A percentile compares a stretch with the other conserved stretches of the same genome.
Conservation (phyloP, 2,888 invertebrate species). For the Drepanosiphum platanoidis region DNA sequence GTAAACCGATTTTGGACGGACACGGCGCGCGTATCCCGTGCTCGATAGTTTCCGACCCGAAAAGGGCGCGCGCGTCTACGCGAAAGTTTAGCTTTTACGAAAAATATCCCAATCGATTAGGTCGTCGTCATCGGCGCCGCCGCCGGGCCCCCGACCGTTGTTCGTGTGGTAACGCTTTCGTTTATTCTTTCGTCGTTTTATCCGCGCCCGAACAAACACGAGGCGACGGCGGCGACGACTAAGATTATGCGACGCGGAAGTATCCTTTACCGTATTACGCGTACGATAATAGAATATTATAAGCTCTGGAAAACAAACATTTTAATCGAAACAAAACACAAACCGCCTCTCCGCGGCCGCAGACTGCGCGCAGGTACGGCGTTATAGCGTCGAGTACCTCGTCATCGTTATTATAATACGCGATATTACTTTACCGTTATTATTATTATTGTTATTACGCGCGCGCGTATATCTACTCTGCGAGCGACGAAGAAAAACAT, state of each 20-base stretch:
- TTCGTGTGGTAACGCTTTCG: too few relatives aligned
- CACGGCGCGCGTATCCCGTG: too few relatives aligned
- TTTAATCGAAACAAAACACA: not conserved
- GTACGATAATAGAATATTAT: not conserved
- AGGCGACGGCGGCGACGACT: not conserved
- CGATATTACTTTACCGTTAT: too few relatives aligned
- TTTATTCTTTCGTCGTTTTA: not conserved
- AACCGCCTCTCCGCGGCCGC: too few relatives aligned
- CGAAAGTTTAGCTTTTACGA: not conserved
- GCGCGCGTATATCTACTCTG: not conserved
- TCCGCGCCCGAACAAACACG: not conserved
- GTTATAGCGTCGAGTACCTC: not conserved
- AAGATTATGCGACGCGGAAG: not conserved
- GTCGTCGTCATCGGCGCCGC: not conserved
- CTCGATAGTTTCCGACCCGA: not conserved
- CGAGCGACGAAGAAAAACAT: not conserved
- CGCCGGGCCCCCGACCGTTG: not conserved
- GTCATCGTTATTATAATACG: too few relatives aligned
- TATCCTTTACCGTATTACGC: not conserved
- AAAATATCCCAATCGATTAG: slow-evolving; percentile 23
- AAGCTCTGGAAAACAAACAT: not conserved
- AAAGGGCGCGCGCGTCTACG: not conserved
- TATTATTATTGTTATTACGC: not conserved
- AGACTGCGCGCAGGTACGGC: not conserved
- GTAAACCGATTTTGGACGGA: too few relatives aligned